phyloP scores from a whole-genome alignment of 2,113 vertebrate species.

The Misgurnus mizolepis region DNA sequence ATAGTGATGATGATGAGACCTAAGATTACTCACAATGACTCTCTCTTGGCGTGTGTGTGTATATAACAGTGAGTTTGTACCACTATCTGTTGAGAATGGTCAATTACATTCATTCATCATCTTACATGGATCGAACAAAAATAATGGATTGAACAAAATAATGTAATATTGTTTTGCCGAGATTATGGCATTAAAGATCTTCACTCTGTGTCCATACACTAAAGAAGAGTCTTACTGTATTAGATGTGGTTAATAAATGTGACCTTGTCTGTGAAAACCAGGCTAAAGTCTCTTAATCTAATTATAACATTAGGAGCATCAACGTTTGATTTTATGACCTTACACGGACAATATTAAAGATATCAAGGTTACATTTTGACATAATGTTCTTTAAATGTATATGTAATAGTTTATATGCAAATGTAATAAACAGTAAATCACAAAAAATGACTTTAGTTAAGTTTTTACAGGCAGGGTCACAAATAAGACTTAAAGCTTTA shows the following conservation, averaged over 20 bases:
- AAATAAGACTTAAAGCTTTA: background rate
- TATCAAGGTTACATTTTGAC: no score
- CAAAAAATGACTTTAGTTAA: no score
- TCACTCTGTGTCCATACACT: conserved; percentile 8
- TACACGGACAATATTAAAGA: no score
- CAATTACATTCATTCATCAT: conserved; percentile 7
- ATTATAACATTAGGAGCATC: no score
- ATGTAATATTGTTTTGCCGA: conserved; percentile 28
- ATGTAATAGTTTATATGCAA: no score
- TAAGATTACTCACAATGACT: conserved; percentile 49
- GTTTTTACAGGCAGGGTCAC: background rate
- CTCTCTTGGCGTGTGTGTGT: conserved; percentile 43
- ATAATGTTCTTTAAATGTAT: no score
- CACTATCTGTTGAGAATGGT: conserved; percentile 24
- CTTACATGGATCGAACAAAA: background rate
- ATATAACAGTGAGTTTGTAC: conserved; percentile 37
- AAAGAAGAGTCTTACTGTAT: background rate
- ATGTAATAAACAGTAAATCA: no score
- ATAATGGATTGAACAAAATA: background rate
- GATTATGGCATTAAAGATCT: background rate
- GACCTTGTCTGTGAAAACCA: no score
- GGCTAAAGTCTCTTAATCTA: no score
- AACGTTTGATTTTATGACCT: no score
- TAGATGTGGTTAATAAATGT: background rate
- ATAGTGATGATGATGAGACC: conserved; percentile 79